These are phyloP conservation scores for Pyrocoelia pectoralis DNA, from an alignment of 2,888 invertebrate genomes.

Conservation along the genomic window DNA sequence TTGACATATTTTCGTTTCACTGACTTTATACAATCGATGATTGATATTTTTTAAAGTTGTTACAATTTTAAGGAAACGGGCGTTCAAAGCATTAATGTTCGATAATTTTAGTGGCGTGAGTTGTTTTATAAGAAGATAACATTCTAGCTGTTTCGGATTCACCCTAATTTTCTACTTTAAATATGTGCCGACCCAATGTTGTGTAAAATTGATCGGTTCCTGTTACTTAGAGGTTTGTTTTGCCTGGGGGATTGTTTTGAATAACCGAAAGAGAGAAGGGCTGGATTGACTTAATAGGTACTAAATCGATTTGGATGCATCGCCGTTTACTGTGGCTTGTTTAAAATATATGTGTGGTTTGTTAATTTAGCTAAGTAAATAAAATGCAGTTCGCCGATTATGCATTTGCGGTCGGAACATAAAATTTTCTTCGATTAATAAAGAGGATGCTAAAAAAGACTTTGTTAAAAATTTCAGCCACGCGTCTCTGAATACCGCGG, in stretches of 20 bases:
- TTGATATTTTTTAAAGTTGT: slow-evolving; percentile 13
- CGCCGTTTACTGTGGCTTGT: slow-evolving; percentile 31
- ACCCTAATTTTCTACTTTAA: slow-evolving; percentile 41
- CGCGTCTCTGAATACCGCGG: slow-evolving; percentile 55
- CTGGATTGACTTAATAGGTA: slow-evolving; percentile 24
- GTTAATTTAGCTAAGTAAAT: slow-evolving; percentile 23
- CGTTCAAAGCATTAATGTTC: slow-evolving; percentile 22
- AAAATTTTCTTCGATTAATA: neutral
- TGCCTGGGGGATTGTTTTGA: slow-evolving; percentile 31
- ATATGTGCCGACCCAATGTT: slow-evolving; percentile 53
- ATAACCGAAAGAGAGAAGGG: slow-evolving; percentile 19
- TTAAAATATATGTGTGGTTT: slow-evolving; percentile 25
- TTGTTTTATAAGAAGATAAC: slow-evolving; percentile 30
- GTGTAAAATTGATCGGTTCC: slow-evolving; percentile 61
- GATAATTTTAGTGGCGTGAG: slow-evolving; percentile 26
- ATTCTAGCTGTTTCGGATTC: slow-evolving; percentile 22
- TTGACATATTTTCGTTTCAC: slow-evolving; percentile 43
- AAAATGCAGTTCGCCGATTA: neutral
- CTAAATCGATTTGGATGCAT: slow-evolving; percentile 39
- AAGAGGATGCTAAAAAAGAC: neutral
- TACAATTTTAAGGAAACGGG: slow-evolving; percentile 21
- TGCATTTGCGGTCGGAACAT: slow-evolving; percentile 2
- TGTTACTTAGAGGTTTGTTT: slow-evolving; percentile 42
- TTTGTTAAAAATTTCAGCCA: slow-evolving; percentile 15
- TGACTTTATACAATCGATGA: slow-evolving; percentile 15